Percentiles rank a stretch among this genome's conserved stretches.
These are phyloP conservation scores for Thymelicus sylvestris DNA, from an alignment of 2,888 invertebrate species.

Conservation along the genomic window DNA sequence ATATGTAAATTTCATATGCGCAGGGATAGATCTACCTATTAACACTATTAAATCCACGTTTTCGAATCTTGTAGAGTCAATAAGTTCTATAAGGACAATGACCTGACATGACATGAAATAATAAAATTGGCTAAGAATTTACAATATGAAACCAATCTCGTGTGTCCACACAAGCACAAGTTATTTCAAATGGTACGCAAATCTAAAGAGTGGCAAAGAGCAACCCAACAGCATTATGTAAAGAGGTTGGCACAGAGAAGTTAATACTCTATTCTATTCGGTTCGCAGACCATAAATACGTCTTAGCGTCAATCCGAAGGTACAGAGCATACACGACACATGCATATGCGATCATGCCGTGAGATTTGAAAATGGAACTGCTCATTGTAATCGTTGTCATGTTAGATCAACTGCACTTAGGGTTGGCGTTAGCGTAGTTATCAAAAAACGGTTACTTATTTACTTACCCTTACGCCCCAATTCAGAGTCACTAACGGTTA, in stretches of 20 bases:
- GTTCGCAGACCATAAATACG: constrained; percentile 54
- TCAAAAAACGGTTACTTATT: no score
- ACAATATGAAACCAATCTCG: no score
- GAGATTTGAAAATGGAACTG: constrained; percentile 21
- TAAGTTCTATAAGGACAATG: no score
- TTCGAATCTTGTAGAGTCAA: background rate
- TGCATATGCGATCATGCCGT: constrained; percentile 51
- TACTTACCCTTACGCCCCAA: no score
- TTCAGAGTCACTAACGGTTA: no score
- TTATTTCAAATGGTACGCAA: constrained; percentile 9
- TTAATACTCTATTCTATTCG: constrained; percentile 48
- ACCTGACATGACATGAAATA: no score
- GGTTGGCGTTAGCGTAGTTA: background rate
- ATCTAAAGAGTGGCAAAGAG: background rate
- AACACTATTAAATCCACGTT: no score
- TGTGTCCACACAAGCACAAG: no score
- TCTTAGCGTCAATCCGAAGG: constrained; percentile 51
- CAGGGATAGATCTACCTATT: no score
- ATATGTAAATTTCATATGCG: no score
- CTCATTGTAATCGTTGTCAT: constrained; percentile 13
- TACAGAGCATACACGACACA: constrained; percentile 47
- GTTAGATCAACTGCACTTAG: background rate
- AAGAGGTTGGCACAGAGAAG: constrained; percentile 42
- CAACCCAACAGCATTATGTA: constrained; percentile 38
- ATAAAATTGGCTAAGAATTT: no score